A percentile compares a stretch with the other conserved stretches of the same genome.
phyloP scores from a whole-genome alignment of 2,113 vertebrate genomes.

The Cercocebus atys region DNA sequence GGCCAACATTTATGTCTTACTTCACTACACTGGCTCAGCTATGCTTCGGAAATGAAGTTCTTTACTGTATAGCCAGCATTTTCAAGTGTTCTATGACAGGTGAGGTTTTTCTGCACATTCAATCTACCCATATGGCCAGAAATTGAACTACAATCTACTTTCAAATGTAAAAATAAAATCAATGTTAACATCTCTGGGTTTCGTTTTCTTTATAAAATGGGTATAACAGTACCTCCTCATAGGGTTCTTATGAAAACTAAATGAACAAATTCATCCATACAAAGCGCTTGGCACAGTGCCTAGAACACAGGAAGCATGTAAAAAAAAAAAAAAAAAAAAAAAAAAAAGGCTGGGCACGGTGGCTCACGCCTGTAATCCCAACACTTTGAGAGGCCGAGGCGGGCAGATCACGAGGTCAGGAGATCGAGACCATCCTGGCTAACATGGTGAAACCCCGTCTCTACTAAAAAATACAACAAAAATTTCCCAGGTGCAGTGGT shows the following conservation, averaged over 20 bases:
- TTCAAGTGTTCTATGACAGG: not conserved
- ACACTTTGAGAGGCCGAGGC: too few relatives aligned
- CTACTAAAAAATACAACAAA: too few relatives aligned
- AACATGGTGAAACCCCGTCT: too few relatives aligned
- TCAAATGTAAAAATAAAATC: constrained; percentile 50
- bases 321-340: not conserved
- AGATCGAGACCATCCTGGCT: too few relatives aligned
- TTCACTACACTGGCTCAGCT: not conserved
- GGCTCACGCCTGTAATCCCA: too few relatives aligned
- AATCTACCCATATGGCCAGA: not conserved
- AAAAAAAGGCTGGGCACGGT: too few relatives aligned
- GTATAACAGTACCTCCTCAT: not conserved
- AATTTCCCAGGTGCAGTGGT: too few relatives aligned
- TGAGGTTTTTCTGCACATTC: not conserved
- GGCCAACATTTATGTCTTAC: not conserved
- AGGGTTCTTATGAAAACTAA: constrained; percentile 16
- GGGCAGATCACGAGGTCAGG: too few relatives aligned
- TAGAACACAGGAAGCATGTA: constrained; percentile 22
- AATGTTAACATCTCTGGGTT: constrained; percentile 23
- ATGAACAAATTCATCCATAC: constrained; percentile 46
- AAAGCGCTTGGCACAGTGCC: not conserved
- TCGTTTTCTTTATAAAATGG: constrained; percentile 36
- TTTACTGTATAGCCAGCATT: not conserved
- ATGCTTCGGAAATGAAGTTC: not conserved
- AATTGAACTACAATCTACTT: constrained; percentile 5